These are phyloP conservation scores for Mus minutoides DNA, from an alignment of 2,797 vertebrate genomes.

Conservation along the genomic window DNA sequence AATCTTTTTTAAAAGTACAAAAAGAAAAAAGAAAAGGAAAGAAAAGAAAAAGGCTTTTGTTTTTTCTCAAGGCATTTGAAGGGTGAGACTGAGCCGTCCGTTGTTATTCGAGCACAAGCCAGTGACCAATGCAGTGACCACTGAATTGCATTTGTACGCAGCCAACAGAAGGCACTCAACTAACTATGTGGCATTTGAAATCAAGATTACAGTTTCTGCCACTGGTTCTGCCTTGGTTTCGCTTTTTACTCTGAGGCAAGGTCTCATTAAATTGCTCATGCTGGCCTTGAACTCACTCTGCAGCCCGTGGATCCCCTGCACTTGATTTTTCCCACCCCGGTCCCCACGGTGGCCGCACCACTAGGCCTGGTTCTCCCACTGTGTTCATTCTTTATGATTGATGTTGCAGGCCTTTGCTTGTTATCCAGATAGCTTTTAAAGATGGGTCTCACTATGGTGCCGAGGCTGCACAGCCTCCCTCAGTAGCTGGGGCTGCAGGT, in stretches of 20 bases:
- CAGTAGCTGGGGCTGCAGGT: not conserved
- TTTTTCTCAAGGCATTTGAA: not conserved
- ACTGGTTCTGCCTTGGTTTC: not conserved
- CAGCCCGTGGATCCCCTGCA: not conserved
- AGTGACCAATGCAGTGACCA: not conserved
- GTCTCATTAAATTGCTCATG: not conserved
- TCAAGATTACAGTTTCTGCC: not conserved
- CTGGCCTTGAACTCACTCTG: not conserved
- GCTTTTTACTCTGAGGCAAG: not conserved
- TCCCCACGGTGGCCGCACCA: too few species aligned
- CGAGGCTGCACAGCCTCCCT: not conserved
- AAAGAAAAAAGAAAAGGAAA: not conserved
- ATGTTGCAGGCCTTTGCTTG: not conserved
- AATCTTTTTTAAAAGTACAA: not conserved
- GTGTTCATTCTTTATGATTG: not conserved
- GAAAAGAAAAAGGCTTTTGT: too few species aligned
- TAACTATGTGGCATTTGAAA: not conserved
- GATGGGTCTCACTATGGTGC: not conserved
- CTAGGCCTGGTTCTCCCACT: not conserved
- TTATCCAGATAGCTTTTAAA: not conserved
- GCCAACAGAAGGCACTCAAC: not conserved
- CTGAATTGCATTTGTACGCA: not conserved
- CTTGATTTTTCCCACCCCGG: not conserved
- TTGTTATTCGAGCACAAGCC: not conserved
- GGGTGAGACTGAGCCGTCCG: not conserved